Conservation (phyloP, 2,797 vertebrate genomes). For the Tiaroga cobitis region DNA sequence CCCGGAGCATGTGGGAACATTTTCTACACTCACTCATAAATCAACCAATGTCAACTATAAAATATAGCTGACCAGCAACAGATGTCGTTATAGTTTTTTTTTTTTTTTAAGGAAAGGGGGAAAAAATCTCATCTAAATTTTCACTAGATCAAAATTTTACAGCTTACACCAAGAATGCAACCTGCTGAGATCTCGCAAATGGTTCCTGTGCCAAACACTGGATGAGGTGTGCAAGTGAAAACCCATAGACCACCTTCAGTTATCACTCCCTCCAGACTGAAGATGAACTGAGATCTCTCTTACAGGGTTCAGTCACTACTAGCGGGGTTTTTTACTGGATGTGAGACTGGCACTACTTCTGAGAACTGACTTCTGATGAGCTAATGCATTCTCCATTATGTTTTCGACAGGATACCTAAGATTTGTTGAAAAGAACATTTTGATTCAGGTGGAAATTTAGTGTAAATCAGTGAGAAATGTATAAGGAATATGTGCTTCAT, state of each 20-base stretch:
- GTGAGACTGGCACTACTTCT: conserved; percentile 11
- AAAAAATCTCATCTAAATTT: conserved; percentile 61
- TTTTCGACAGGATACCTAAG: background rate
- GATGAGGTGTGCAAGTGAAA: background rate
- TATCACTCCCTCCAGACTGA: background rate
- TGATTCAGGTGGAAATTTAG: background rate
- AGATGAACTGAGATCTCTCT: background rate
- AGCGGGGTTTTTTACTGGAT: no score
- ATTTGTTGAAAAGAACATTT: background rate
- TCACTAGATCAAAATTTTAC: conserved; percentile 9
- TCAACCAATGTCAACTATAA: conserved; percentile 81
- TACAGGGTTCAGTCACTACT: background rate
- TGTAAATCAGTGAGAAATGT: background rate
- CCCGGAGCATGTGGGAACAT: conserved; percentile 81
- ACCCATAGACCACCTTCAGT: background rate
- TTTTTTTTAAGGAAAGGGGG: conserved; percentile 2
- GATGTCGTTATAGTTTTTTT: conserved; percentile 74
- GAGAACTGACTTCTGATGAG: background rate
- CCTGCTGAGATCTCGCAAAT: background rate
- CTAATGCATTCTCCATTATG: background rate
- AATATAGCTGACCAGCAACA: conserved; percentile 79
- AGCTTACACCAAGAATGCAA: background rate
- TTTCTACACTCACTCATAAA: conserved; percentile 78
- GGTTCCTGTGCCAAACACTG: background rate
- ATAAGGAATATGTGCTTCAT: background rate